phyloP scores from a whole-genome alignment of 2,113 vertebrate genomes.

The Scortum barcoo region DNA sequence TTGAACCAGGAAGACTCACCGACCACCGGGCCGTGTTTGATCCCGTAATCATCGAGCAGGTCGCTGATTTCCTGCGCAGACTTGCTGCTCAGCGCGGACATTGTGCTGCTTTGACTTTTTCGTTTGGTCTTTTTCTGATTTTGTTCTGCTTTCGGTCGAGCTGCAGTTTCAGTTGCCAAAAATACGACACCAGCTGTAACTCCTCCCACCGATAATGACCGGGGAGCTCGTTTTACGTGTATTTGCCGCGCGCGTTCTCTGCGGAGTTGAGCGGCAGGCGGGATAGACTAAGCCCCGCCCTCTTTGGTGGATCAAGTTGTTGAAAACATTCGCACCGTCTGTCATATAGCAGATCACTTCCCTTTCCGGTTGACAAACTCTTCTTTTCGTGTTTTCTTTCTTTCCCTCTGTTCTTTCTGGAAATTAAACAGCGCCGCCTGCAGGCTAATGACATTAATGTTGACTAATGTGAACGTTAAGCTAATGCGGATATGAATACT shows the following conservation, averaged over 20 bases:
- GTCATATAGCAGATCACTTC: background rate
- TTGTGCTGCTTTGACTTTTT: background rate
- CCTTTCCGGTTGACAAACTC: constrained; percentile 12
- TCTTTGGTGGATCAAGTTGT: fast-evolving
- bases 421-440: constrained; percentile 9
- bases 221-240: constrained; percentile 18
- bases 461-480: too few species aligned
- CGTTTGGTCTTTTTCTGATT: background rate
- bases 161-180: constrained; percentile 24
- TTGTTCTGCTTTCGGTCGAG: background rate
- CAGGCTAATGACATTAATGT: background rate
- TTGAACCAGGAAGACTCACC: constrained; percentile 67
- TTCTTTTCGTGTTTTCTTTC: constrained; percentile 16
- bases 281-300: constrained; percentile 38
- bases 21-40: constrained; percentile 84
- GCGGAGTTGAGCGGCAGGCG: fast-evolving
- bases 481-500: background rate
- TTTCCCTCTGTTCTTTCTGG: background rate
- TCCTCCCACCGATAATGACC: constrained; percentile 13
- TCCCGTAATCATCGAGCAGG: constrained; percentile 81
- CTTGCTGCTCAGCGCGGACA: constrained; percentile 65
- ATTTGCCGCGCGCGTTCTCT: background rate
- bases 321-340: background rate
- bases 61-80: constrained; percentile 72
- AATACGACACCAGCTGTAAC: background rate